Base-by-base conservation (phyloP, 2,113 vertebrate genomes). In the Ophthalmolycus amberensis region DNA sequence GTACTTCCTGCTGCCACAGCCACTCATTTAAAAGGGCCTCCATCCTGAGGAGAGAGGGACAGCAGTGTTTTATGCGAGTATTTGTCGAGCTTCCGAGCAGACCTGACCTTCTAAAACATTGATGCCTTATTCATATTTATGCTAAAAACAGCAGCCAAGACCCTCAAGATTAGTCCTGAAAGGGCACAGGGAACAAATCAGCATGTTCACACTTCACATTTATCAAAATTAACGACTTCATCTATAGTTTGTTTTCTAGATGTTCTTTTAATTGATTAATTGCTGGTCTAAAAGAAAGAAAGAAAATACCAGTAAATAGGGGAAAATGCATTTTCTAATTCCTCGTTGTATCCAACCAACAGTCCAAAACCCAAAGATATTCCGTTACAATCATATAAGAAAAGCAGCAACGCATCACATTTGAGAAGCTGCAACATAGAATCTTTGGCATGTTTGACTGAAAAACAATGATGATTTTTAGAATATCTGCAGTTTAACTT, bases 1-100 rank as follows among this genome's bases (percentile, higher is more conserved):
- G 84, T 94, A 95, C 72, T 94, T 94, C 85, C 0, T 97, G 93
- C 64, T 91, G 88, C 97, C 97, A 99, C 3, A 99, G 79, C 97
- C 96, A 98, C 22, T 96, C 82, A 1, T 94, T 95, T 42, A 99
- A 40, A 50, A 95, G 44, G 2, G 83, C 83, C 88, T 95, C 90
- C 97, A 99, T 97, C 90, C 96, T 95, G 83, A 56, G 68, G 29
- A 83, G 66, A 54, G n/a, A 52, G 32, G 22, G 29, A 60, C 22
- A 64, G 18, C 18, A 29, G 50, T 18, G 32, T 52, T 71, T 48
- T 1, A 32, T 56, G 25, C 46, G 42, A 80, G 60, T 52, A 20
- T 44, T 71, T 34, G 6, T 32, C 16, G 7, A 37, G 27, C 9
- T 37, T 25, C 20, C 1, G 50, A 10, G 16, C 54, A 54, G 37